These are phyloP conservation scores for Luehdorfia chinensis DNA, from an alignment of 1,140 invertebrate genomes.

Conservation along the genomic window DNA sequence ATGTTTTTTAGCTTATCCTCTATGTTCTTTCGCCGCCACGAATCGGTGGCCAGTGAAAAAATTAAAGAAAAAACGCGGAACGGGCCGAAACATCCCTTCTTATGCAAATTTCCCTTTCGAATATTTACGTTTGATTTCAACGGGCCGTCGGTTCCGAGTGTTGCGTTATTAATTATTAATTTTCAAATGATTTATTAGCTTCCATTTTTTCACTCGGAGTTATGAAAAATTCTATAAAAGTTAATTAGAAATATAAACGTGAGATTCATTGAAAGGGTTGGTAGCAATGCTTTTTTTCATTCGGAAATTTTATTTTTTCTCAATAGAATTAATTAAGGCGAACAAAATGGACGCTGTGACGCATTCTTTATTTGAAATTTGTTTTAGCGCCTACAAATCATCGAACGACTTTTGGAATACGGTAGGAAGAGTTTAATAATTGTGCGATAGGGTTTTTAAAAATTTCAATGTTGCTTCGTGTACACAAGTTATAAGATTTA, in stretches of 20 bases:
- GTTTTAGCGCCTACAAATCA: conserved; percentile 5
- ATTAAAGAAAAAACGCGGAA: conserved; percentile 28
- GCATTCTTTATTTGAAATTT: conserved; percentile 26
- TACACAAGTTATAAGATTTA: too few species aligned
- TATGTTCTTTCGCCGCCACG: conserved; percentile 19
- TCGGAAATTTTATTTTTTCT: conserved; percentile 19
- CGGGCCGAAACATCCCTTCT: conserved; percentile 44
- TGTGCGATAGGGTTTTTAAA: too few species aligned
- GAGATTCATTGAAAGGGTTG: conserved; percentile 51
- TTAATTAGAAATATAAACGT: conserved; percentile 48
- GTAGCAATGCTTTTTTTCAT: conserved; percentile 22
- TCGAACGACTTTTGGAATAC: too few species aligned
- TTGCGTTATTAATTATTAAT: conserved; percentile 63
- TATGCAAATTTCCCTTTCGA: conserved; percentile 51
- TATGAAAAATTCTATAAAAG: conserved; percentile 51
- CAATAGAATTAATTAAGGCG: conserved; percentile 37
- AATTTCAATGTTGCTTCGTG: too few species aligned
- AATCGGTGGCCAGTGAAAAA: conserved; percentile 20
- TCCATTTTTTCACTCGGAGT: conserved; percentile 25
- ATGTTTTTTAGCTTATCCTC: too few species aligned
- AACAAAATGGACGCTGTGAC: too few species aligned
- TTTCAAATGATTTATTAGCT: conserved; percentile 61
- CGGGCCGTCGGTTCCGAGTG: conserved; percentile 34
- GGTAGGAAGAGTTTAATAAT: too few species aligned
- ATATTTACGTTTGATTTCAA: conserved; percentile 56